These are phyloP conservation scores for Silurus lanzhouensis DNA, from an alignment of 2,797 vertebrate genomes.

Conservation along the genomic window DNA sequence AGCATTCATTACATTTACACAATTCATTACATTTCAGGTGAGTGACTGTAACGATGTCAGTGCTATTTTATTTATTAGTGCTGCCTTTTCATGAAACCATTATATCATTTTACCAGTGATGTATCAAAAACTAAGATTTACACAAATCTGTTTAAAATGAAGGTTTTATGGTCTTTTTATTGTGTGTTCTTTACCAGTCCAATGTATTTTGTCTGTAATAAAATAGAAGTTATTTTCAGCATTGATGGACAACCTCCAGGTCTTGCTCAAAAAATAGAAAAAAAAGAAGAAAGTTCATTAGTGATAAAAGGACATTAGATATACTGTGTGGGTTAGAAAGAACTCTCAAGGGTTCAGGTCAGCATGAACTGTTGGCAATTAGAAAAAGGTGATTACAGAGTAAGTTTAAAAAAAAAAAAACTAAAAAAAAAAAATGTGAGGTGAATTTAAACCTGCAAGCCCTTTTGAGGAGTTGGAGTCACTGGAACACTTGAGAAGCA, in stretches of 20 bases:
- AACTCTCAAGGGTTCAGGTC: constrained; percentile 74
- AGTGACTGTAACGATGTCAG: neutral
- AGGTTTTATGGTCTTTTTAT: neutral
- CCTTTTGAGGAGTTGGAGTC: constrained; percentile 47
- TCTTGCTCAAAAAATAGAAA: constrained; percentile 67
- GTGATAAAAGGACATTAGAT: constrained; percentile 82
- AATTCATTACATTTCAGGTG: constrained; percentile 16
- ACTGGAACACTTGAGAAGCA: constrained; percentile 53
- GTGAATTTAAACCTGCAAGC: constrained; percentile 63
- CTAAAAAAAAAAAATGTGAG: constrained; percentile 61
- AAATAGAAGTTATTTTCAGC: constrained; percentile 65
- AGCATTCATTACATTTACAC: neutral
- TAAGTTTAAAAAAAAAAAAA: constrained; percentile 67
- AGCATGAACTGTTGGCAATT: constrained; percentile 77
- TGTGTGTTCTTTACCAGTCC: constrained; percentile 8
- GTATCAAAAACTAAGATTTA: neutral
- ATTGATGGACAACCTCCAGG: constrained; percentile 63
- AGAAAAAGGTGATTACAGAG: constrained; percentile 78
- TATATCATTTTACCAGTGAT: neutral
- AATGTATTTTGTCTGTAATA: constrained; percentile 21
- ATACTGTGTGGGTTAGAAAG: constrained; percentile 76
- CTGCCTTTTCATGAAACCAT: neutral
- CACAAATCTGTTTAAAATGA: constrained; percentile 1
- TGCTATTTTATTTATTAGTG: neutral
- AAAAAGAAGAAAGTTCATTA: constrained; percentile 78